Conservation (phyloP, 2,888 invertebrate genomes). For the Zootermopsis nevadensis region DNA sequence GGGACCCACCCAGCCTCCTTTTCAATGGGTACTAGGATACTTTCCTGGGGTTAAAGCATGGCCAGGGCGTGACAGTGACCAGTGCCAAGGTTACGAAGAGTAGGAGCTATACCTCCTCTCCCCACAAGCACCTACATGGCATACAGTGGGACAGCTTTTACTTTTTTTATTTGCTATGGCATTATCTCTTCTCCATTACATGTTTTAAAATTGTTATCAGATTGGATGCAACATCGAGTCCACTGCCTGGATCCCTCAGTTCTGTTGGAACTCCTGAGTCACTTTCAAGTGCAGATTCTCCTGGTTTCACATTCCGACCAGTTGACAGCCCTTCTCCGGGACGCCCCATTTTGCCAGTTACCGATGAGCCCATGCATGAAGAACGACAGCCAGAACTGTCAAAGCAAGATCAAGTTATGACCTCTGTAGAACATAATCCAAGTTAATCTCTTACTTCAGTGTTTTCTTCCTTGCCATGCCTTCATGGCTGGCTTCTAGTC, state of each 20-base stretch:
- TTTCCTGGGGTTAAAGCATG: too few relatives aligned
- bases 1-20: too few relatives aligned
- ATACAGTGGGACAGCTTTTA: too few relatives aligned
- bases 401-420: constrained; percentile 47
- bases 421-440: constrained; percentile 36
- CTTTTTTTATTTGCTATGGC: too few relatives aligned
- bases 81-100: too few relatives aligned
- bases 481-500: constrained; percentile 29
- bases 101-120: too few relatives aligned
- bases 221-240: constrained; percentile 60
- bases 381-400: constrained; percentile 59
- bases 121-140: too few relatives aligned
- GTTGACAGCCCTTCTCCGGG: constrained; percentile 69
- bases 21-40: too few relatives aligned
- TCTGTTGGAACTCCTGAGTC: constrained; percentile 73
- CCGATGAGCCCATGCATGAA: constrained; percentile 62
- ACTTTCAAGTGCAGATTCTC: constrained; percentile 71
- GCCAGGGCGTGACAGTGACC: too few relatives aligned
- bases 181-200: too few relatives aligned
- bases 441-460: constrained; percentile 38
- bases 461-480: constrained; percentile 11
- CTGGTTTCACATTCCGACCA: constrained; percentile 68
- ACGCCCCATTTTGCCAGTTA: constrained; percentile 59
- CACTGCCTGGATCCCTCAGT: constrained; percentile 68
- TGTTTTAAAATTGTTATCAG: not conserved